Conservation (phyloP, 2,797 vertebrate species). For the Nyctibius grandis region DNA sequence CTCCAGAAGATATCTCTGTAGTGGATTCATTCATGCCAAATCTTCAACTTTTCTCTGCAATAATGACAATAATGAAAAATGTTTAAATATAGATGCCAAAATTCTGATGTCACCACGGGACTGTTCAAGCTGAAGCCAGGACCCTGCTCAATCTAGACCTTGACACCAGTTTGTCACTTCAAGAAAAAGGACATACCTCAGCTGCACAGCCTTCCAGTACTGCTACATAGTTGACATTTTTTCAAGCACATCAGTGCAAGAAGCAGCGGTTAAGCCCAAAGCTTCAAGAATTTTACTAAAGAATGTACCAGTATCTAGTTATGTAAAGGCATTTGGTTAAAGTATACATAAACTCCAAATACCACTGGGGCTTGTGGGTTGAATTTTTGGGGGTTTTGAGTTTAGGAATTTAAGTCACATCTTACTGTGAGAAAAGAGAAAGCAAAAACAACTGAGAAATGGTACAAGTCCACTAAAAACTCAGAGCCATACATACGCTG, state of each 20-base stretch:
- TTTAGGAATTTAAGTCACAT: constrained; percentile 37
- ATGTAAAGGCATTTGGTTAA: constrained; percentile 53
- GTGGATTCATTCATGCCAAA: background rate
- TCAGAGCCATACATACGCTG: constrained; percentile 28
- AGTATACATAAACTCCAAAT: constrained; percentile 53
- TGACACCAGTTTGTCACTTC: background rate
- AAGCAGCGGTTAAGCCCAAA: constrained; percentile 37
- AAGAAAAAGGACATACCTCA: background rate
- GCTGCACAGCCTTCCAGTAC: background rate
- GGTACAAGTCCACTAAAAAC: constrained; percentile 32
- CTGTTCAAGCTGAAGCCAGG: background rate
- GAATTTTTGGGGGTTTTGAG: constrained; percentile 29
- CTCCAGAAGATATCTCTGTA: background rate
- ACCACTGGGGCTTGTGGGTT: constrained; percentile 40
- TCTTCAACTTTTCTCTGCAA: background rate
- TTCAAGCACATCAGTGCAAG: constrained; percentile 45
- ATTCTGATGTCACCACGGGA: background rate
- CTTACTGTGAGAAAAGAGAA: constrained; percentile 58
- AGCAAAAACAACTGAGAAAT: constrained; percentile 44
- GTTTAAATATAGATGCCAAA: background rate
- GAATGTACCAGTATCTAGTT: constrained; percentile 53
- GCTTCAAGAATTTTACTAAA: constrained; percentile 54
- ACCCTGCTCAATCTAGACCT: background rate
- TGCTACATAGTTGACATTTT: constrained; percentile 42
- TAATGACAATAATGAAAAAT: background rate